Conservation (phyloP, 2,888 invertebrate species). For the Resseliella maxima region DNA sequence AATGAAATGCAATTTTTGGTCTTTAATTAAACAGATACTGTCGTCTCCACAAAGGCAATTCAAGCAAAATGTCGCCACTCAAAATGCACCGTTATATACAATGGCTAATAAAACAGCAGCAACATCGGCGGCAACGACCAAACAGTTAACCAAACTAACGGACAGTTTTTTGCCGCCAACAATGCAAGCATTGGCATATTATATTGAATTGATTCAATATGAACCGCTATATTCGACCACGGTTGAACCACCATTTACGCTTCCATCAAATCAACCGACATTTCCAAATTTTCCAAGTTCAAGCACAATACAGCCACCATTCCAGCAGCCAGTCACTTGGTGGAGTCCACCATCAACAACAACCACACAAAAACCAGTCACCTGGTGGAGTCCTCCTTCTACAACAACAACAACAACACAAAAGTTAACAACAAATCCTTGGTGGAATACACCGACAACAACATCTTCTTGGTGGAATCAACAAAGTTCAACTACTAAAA, state of each 20-base stretch:
- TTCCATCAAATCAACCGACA: slow-evolving; percentile 57
- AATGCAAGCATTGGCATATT: slow-evolving; percentile 68
- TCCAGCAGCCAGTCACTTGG: slow-evolving; percentile 43
- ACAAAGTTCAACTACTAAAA: no score
- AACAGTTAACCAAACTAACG: slow-evolving; percentile 61
- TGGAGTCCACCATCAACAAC: not conserved
- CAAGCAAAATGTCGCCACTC: not conserved
- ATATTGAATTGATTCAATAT: slow-evolving; percentile 67
- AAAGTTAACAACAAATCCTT: slow-evolving; percentile 47
- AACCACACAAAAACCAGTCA: slow-evolving; percentile 16
- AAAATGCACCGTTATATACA: slow-evolving; percentile 9
- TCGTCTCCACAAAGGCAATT: not conserved
- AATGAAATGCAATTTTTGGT: not conserved
- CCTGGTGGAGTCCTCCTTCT: not conserved
- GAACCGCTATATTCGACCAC: slow-evolving; percentile 65
- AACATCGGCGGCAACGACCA: not conserved
- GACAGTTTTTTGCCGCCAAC: slow-evolving; percentile 66
- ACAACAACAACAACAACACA: not conserved
- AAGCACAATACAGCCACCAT: not conserved
- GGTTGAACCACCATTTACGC: slow-evolving; percentile 65
- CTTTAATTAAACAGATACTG: slow-evolving; percentile 24
- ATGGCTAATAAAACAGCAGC: not conserved
- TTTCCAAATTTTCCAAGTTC: not conserved
- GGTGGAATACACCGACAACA: slow-evolving; percentile 56
- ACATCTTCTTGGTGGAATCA: no score